Evolutionary conservation across 1,140 invertebrate genomes (phyloP).

Genomic region (Helicoverpa armigera): DNA sequence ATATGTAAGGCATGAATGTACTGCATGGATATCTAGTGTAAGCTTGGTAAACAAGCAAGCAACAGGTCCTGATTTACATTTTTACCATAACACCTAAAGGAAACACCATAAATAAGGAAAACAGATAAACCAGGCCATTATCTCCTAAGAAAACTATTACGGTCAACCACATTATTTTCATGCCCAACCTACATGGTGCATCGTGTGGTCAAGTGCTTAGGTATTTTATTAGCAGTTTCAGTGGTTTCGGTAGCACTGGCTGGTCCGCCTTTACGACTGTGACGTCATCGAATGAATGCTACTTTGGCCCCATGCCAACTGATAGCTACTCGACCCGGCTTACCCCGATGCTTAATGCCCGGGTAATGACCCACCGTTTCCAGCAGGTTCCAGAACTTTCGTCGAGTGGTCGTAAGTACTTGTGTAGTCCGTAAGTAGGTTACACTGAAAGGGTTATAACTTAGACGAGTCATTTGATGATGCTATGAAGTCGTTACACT

Average conservation of each 20-base stretch:
- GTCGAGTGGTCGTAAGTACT: slow-evolving; percentile 37
- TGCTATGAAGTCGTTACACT: slow-evolving; percentile 34
- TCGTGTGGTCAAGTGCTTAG: slow-evolving; percentile 28
- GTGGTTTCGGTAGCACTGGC: slow-evolving; percentile 32
- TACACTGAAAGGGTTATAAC: slow-evolving; percentile 27
- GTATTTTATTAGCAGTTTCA: slow-evolving; percentile 45
- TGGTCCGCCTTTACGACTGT: slow-evolving; percentile 61
- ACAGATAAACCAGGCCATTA: slow-evolving; percentile 19
- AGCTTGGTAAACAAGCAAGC: neutral
- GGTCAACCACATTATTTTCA: slow-evolving; percentile 3
- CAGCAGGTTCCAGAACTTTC: slow-evolving; percentile 60
- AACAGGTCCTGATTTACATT: slow-evolving; percentile 7
- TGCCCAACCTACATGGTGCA: slow-evolving; percentile 24
- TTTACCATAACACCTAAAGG: neutral
- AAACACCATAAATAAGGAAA: neutral
- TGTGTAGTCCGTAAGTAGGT: slow-evolving; percentile 14
- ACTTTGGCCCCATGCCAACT: slow-evolving; percentile 75
- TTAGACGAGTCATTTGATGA: slow-evolving; percentile 23
- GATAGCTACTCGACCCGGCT: slow-evolving; percentile 74
- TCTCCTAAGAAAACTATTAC: slow-evolving; percentile 3
- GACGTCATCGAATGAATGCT: slow-evolving; percentile 74
- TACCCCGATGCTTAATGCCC: slow-evolving; percentile 68
- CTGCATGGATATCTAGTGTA: neutral
- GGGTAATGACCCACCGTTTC: slow-evolving; percentile 78
- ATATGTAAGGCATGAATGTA: neutral